phyloP scores from a whole-genome alignment of 2,113 vertebrate genomes.

The Anhinga anhinga region DNA sequence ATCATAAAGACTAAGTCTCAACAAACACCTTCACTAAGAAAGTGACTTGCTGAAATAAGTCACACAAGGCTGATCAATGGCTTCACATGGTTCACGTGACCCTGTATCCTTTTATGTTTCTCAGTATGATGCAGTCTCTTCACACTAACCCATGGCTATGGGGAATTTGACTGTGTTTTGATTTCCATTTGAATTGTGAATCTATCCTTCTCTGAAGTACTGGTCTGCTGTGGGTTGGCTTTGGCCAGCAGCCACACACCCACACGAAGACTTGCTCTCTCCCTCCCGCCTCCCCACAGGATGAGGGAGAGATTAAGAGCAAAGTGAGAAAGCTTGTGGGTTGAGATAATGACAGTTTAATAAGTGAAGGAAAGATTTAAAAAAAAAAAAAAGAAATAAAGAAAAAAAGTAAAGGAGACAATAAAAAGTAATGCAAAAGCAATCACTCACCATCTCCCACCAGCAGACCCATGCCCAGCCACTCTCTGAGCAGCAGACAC shows the following conservation, averaged over 20 bases:
- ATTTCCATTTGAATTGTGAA: background rate
- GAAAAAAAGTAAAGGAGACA: background rate
- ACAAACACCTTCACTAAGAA: background rate
- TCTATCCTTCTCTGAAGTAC: background rate
- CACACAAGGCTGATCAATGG: background rate
- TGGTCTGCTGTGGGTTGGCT: background rate
- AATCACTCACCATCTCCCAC: background rate
- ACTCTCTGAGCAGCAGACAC: background rate
- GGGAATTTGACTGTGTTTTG: background rate
- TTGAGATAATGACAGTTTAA: constrained; percentile 6
- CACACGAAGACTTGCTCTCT: background rate
- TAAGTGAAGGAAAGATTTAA: background rate
- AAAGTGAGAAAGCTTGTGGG: constrained; percentile 43
- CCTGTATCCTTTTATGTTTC: background rate
- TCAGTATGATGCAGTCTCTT: background rate
- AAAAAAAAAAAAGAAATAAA: background rate
- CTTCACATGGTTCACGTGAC: background rate
- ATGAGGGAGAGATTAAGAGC: background rate
- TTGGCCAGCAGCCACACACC: constrained; percentile 11
- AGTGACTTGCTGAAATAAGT: background rate
- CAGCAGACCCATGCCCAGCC: background rate
- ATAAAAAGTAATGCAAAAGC: background rate
- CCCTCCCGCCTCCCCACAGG: background rate
- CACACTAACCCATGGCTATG: background rate
- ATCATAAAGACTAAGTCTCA: background rate